Evolutionary conservation across 2,888 invertebrate species (phyloP).

Genomic region (Drosophila hawaiiensis): DNA sequence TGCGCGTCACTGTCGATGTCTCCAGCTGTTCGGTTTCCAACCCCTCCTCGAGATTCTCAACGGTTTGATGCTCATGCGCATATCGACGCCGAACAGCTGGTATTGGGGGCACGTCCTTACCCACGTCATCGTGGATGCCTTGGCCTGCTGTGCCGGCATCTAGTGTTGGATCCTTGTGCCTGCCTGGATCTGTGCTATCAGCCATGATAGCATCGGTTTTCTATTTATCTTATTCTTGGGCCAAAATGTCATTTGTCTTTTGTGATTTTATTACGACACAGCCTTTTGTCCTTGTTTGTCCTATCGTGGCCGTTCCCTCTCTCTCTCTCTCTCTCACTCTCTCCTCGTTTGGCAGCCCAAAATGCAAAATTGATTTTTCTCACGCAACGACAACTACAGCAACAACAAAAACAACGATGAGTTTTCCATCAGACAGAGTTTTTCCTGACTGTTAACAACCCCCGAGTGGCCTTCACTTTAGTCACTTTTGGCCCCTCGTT

Average conservation of each 20-base stretch:
- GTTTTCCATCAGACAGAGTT: constrained; percentile 59
- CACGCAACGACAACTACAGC: constrained; percentile 66
- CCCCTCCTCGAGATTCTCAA: constrained; percentile 54
- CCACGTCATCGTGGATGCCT: constrained; percentile 12
- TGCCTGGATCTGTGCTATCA: constrained; percentile 77
- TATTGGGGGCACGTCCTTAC: constrained; percentile 62
- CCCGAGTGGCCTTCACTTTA: constrained; percentile 60
- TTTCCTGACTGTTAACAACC: constrained; percentile 51
- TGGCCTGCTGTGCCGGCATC: constrained; percentile 52
- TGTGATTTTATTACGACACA: constrained; percentile 12
- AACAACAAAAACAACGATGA: constrained; percentile 20
- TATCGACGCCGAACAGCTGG: constrained; percentile 79
- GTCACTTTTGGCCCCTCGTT: constrained; percentile 23
- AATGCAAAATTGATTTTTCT: constrained; percentile 83
- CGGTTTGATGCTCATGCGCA: constrained; percentile 70
- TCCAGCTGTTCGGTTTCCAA: constrained; percentile 65
- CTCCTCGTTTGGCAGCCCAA: constrained; percentile 29
- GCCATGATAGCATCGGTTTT: constrained; percentile 83
- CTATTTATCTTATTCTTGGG: constrained; percentile 42
- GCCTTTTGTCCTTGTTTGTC: constrained; percentile 44
- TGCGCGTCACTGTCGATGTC: constrained; percentile 76
- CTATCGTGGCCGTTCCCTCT: constrained; percentile 23
- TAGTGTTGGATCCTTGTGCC: constrained; percentile 77
- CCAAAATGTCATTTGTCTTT: constrained; percentile 68
- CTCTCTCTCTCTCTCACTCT: background rate